phyloP scores from a whole-genome alignment of 2,888 invertebrate genomes.

The Zygogramma bicolorata region DNA sequence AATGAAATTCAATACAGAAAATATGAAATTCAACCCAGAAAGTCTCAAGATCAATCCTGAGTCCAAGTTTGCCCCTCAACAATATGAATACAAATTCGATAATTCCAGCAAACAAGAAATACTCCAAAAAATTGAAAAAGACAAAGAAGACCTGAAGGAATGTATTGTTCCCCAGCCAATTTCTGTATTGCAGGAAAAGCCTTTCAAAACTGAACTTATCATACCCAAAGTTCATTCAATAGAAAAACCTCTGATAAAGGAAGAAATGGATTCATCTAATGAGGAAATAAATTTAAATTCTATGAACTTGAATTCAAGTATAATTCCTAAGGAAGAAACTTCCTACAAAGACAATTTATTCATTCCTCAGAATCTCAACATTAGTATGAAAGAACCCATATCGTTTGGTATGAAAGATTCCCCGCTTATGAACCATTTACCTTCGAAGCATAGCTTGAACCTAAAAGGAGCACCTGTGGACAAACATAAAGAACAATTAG shows the following conservation, averaged over 20 bases:
- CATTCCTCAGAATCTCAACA: slow-evolving; percentile 53
- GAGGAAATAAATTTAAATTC: slow-evolving; percentile 56
- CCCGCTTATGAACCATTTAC: slow-evolving; percentile 50
- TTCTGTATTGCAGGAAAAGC: slow-evolving; percentile 56
- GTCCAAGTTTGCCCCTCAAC: slow-evolving; percentile 10
- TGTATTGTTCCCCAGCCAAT: slow-evolving; percentile 50
- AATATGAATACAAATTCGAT: slow-evolving; percentile 18
- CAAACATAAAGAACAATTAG: slow-evolving; percentile 57
- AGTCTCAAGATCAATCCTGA: slow-evolving; percentile 29
- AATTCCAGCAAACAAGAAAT: slow-evolving; percentile 50
- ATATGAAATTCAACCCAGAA: slow-evolving; percentile 40
- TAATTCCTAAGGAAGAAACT: slow-evolving; percentile 44
- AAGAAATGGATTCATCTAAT: slow-evolving; percentile 61
- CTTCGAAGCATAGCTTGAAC: slow-evolving; percentile 55
- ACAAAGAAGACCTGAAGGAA: slow-evolving; percentile 56
- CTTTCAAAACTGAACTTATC: slow-evolving; percentile 73
- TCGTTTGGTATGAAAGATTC: slow-evolving; percentile 60
- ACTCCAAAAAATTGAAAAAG: slow-evolving; percentile 31
- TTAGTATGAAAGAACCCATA: slow-evolving; percentile 55
- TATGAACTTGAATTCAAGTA: slow-evolving; percentile 43
- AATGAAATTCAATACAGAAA: slow-evolving; percentile 48
- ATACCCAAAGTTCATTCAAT: slow-evolving; percentile 72
- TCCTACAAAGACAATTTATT: slow-evolving; percentile 48
- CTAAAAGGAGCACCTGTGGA: slow-evolving; percentile 55
- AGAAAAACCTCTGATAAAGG: slow-evolving; percentile 67